Conservation (phyloP, 2,888 invertebrate genomes). For the Trachelus tabidus region DNA sequence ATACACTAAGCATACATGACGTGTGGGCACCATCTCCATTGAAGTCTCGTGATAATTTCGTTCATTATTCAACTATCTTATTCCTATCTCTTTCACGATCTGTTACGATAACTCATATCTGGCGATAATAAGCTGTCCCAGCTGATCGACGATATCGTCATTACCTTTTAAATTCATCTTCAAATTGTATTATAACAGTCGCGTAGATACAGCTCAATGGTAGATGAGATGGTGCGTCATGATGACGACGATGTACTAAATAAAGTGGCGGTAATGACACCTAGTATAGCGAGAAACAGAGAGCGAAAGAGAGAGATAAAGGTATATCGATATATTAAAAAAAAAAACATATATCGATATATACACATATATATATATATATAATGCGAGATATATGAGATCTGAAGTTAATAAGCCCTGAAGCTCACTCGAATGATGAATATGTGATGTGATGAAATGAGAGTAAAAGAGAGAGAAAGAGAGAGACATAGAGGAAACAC, state of each 20-base stretch:
- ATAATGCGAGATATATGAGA: not conserved
- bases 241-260: not conserved
- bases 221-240: not conserved
- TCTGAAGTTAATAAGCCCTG: not conserved
- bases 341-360: not conserved
- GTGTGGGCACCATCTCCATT: not conserved
- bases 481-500: slow-evolving; percentile 24
- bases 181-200: not conserved
- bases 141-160: not conserved
- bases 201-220: not conserved
- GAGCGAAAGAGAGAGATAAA: not conserved
- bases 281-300: not conserved
- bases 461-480: slow-evolving; percentile 21
- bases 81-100: not conserved
- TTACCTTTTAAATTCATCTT: not conserved
- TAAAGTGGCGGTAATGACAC: not conserved
- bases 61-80: not conserved
- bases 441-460: not conserved
- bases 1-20: not conserved
- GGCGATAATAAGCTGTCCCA: not conserved
- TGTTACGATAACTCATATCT: not conserved
- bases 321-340: not conserved
- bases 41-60: not conserved
- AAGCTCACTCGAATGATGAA: not conserved
- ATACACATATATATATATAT: slow-evolving; percentile 6